phyloP scores from a whole-genome alignment of 2,888 invertebrate genomes.

The Diachrysia chrysitis region DNA sequence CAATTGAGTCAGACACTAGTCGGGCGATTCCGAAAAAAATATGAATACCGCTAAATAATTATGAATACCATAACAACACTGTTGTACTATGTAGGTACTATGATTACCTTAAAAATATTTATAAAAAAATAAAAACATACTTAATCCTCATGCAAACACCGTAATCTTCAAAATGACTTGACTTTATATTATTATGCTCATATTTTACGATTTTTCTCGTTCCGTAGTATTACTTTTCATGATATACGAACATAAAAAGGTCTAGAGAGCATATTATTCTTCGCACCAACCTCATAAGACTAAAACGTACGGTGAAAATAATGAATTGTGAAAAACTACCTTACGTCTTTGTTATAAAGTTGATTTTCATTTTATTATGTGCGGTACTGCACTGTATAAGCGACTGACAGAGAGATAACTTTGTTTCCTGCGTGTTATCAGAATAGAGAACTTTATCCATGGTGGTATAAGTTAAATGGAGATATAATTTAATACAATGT shows the following conservation, averaged over 20 bases:
- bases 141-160: not conserved
- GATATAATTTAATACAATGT: too few relatives aligned
- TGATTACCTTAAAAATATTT: not conserved
- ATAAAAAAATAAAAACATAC: not conserved
- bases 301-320: not conserved
- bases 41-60: too few relatives aligned
- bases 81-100: too few relatives aligned
- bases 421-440: not conserved
- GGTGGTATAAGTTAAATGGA: too few relatives aligned
- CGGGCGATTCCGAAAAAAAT: too few relatives aligned
- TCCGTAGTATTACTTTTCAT: not conserved
- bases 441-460: not conserved
- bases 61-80: too few relatives aligned
- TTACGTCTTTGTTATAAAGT: not conserved
- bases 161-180: not conserved
- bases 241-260: not conserved
- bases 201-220: not conserved
- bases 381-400: not conserved
- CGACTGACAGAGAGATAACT: not conserved
- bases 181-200: not conserved
- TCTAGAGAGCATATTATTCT: slow-evolving; percentile 26
- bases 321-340: not conserved
- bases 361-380: not conserved
- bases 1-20: too few relatives aligned
- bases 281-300: slow-evolving; percentile 2